phyloP scores from a whole-genome alignment of 2,888 invertebrate genomes.

The Cistogaster globosa region DNA sequence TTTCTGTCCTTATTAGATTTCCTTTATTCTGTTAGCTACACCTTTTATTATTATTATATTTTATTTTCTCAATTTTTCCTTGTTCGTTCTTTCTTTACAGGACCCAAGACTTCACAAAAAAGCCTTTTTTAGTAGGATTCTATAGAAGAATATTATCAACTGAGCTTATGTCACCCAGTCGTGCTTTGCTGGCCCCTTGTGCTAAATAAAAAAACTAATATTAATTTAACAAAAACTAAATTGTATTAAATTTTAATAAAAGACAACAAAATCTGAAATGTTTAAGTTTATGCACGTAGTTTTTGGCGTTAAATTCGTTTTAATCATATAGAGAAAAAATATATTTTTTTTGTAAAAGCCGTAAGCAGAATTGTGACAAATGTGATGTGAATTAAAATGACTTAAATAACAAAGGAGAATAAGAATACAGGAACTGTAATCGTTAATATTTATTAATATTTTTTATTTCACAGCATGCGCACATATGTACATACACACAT shows the following conservation, averaged over 20 bases:
- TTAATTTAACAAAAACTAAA: constrained; percentile 24
- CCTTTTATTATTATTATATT: no score
- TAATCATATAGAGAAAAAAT: constrained; percentile 27
- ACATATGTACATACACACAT: no score
- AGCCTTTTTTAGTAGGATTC: no score
- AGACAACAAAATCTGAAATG: neutral
- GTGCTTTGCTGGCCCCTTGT: neutral
- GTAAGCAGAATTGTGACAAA: constrained; percentile 51
- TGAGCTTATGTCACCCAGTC: no score
- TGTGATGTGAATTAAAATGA: constrained; percentile 56
- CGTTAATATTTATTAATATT: constrained; percentile 41
- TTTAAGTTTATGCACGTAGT: constrained; percentile 13
- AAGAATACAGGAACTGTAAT: constrained; percentile 8
- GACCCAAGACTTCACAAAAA: no score
- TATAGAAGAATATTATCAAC: neutral
- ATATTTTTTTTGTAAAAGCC: neutral
- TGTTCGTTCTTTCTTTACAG: no score
- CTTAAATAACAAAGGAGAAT: constrained; percentile 1
- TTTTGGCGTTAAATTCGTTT: constrained; percentile 34
- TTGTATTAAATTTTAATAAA: constrained; percentile 11
- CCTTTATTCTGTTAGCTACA: no score
- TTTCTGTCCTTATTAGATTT: no score
- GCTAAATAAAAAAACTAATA: neutral
- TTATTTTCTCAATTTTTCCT: no score
- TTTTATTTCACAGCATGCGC: neutral